phyloP scores from a whole-genome alignment of 2,797 vertebrate species.

The Streptopelia turtur region DNA sequence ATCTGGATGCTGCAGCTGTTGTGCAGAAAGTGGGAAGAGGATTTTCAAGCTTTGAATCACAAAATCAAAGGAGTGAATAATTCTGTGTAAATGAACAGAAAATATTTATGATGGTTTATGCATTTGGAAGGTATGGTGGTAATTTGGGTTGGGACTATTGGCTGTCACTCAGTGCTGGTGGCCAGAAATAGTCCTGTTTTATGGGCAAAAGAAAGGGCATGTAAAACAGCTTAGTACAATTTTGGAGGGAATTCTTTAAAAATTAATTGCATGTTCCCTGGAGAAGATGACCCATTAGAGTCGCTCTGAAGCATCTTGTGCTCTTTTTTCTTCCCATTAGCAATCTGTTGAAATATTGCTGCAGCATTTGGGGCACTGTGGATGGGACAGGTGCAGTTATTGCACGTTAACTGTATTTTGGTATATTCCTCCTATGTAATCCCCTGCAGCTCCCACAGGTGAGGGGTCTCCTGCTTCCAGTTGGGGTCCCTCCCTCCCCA shows the following conservation, averaged over 20 bases:
- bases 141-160: not conserved
- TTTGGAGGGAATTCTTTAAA: not conserved
- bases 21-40: not conserved
- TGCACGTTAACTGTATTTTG: accelerated
- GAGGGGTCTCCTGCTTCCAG: not conserved
- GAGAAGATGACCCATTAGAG: not conserved
- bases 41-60: not conserved
- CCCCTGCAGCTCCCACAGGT: accelerated
- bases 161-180: not conserved
- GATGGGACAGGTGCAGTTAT: not conserved
- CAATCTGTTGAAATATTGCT: not conserved
- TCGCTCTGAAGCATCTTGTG: not conserved
- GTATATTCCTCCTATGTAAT: not conserved
- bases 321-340: not conserved
- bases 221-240: not conserved
- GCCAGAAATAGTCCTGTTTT: not conserved
- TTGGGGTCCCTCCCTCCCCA: not conserved
- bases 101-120: not conserved
- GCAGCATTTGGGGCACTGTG: not conserved
- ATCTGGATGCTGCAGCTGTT: not conserved
- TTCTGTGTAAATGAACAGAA: not conserved
- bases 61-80: not conserved
- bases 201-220: not conserved
- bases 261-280: not conserved
- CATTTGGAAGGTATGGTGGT: not conserved